Percentiles rank a stretch among this genome's conserved stretches.
phyloP scores from a whole-genome alignment of 1,140 invertebrate genomes.

The Harpegnathos saltator region DNA sequence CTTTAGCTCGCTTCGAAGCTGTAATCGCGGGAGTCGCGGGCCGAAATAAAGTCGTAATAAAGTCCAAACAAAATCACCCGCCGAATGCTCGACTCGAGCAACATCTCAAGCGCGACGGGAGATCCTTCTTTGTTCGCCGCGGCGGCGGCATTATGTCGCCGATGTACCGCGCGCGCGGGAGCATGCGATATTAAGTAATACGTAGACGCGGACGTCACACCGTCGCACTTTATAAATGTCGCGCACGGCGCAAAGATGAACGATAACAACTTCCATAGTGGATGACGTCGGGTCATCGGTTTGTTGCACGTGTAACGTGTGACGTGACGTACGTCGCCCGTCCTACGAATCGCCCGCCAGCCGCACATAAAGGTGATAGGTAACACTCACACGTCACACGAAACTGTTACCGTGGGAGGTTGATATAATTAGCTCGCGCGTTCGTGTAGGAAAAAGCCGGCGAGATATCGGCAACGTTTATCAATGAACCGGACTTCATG shows the following conservation, averaged over 20 bases:
- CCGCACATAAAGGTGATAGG: constrained; percentile 50
- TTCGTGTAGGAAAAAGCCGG: constrained; percentile 1
- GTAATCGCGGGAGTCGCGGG: not conserved
- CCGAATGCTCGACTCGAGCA: constrained; percentile 1
- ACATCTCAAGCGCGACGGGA: not conserved
- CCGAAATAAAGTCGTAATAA: not conserved
- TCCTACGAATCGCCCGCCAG: constrained; percentile 38
- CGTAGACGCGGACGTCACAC: constrained; percentile 42
- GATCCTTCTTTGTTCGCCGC: not conserved
- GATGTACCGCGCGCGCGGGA: no score
- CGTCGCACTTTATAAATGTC: constrained; percentile 43
- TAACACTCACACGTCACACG: constrained; percentile 61
- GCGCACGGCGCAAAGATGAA: constrained; percentile 59
- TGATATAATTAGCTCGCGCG: constrained; percentile 59
- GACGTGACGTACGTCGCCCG: constrained; percentile 46
- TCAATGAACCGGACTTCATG: constrained; percentile 11
- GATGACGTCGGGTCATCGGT: constrained; percentile 49
- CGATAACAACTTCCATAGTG: constrained; percentile 48
- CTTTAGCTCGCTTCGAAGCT: not conserved
- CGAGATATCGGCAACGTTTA: constrained; percentile 13
- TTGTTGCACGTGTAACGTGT: constrained; percentile 34
- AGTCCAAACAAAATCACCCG: constrained; percentile 4
- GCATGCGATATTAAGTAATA: constrained; percentile 52
- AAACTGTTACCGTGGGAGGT: constrained; percentile 39
- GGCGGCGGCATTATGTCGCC: no score